Evolutionary conservation across 2,113 vertebrate genomes (phyloP).

Genomic region (Strigops habroptila): DNA sequence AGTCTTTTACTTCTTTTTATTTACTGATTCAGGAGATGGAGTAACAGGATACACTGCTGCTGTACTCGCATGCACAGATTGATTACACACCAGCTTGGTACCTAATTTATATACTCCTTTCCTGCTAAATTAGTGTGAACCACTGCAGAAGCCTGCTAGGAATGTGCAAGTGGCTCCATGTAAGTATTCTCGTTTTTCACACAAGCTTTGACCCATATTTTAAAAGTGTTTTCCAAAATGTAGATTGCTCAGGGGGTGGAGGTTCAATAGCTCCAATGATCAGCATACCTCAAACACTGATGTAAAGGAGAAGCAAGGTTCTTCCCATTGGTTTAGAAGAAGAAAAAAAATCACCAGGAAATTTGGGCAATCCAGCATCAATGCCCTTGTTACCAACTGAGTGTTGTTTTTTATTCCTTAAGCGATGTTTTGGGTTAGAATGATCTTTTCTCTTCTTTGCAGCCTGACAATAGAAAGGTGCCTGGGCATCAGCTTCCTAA

Average conservation of each 20-base stretch:
- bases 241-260: not conserved
- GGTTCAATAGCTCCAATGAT: not conserved
- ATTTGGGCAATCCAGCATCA: not conserved
- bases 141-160: not conserved
- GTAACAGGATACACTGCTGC: not conserved
- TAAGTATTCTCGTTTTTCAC: not conserved
- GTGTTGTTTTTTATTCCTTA: not conserved
- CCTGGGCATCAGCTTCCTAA: not conserved
- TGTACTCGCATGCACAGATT: not conserved
- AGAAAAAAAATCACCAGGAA: not conserved
- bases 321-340: not conserved
- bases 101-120: not conserved
- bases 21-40: not conserved
- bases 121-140: not conserved
- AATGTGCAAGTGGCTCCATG: not conserved
- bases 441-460: not conserved
- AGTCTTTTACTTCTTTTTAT: not conserved
- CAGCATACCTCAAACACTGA: no score
- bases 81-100: not conserved
- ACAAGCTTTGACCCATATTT: not conserved
- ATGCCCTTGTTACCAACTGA: not conserved
- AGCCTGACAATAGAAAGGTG: not conserved
- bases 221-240: not conserved
- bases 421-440: not conserved
- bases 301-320: not conserved